A percentile compares a stretch with the other conserved stretches of the same genome.
These are phyloP conservation scores for Sarcophilus harrisii DNA, from an alignment of 2,797 vertebrate species.

Conservation along the genomic window DNA sequence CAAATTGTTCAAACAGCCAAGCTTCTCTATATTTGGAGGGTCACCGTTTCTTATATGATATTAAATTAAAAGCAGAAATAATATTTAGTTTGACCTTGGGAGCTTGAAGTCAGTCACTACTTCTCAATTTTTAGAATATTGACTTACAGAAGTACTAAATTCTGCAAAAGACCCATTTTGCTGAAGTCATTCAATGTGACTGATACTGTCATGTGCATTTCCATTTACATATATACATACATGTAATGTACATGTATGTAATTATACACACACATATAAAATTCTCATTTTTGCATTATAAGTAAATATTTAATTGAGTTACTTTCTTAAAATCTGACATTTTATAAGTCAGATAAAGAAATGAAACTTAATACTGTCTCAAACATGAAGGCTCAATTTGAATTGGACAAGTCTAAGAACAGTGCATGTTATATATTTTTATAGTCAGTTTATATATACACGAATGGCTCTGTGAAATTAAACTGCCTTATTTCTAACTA, in stretches of 20 bases:
- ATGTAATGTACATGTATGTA: neutral
- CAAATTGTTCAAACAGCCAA: conserved; percentile 21
- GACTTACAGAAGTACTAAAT: neutral
- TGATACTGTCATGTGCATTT: conserved; percentile 54
- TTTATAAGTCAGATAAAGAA: conserved; percentile 63
- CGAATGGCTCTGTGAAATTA: conserved; percentile 59
- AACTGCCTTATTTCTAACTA: conserved; percentile 63
- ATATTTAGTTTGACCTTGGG: conserved; percentile 2
- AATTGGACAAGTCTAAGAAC: conserved; percentile 50
- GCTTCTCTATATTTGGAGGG: neutral
- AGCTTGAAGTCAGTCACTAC: conserved; percentile 4
- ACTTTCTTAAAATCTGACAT: conserved; percentile 62
- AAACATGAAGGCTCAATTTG: conserved; percentile 67
- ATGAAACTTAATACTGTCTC: conserved; percentile 62
- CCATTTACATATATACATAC: neutral
- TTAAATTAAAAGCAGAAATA: conserved; percentile 49
- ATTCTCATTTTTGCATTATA: neutral
- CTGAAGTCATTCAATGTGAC: conserved; percentile 63
- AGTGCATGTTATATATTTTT: conserved; percentile 27
- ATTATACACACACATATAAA: neutral
- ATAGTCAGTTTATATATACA: conserved; percentile 59
- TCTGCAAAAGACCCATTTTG: neutral
- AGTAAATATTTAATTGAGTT: conserved; percentile 59
- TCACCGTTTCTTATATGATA: conserved; percentile 45
- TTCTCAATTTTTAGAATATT: conserved; percentile 60